phyloP scores from a whole-genome alignment of 1,140 invertebrate genomes.

The Formica exsecta region DNA sequence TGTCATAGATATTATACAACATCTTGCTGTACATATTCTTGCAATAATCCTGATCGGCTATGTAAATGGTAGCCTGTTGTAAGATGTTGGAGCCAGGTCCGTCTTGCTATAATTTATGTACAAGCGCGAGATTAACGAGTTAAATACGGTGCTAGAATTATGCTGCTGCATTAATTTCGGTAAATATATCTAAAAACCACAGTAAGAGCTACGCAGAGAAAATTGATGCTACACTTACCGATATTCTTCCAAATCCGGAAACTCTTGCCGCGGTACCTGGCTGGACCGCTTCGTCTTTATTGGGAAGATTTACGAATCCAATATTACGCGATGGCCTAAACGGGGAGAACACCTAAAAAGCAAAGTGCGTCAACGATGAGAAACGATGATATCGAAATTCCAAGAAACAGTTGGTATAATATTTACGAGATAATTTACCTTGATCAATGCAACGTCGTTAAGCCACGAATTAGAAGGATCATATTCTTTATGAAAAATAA shows the following conservation, averaged over 20 bases:
- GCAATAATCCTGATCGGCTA: constrained; percentile 61
- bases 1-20: constrained; percentile 27
- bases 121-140: background rate
- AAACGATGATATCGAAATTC: background rate
- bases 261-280: constrained; percentile 41
- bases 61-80: constrained; percentile 55
- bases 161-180: background rate
- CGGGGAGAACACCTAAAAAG: constrained; percentile 48
- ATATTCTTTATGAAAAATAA: constrained; percentile 72
- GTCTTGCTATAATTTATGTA: constrained; percentile 39
- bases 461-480: constrained; percentile 47
- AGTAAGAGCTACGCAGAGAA: background rate
- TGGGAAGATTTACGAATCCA: constrained; percentile 52
- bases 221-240: constrained; percentile 51
- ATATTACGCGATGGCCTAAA: constrained; percentile 21
- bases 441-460: constrained; percentile 74
- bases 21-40: background rate
- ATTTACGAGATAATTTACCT: constrained; percentile 49
- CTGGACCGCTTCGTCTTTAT: constrained; percentile 19
- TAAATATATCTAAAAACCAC: background rate
- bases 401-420: background rate
- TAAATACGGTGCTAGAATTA: background rate
- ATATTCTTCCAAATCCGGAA: constrained; percentile 73
- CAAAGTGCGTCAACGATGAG: background rate
- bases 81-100: constrained; percentile 36